These are phyloP conservation scores for Caradrina kadenii DNA, from an alignment of 2,888 invertebrate species.

Conservation along the genomic window DNA sequence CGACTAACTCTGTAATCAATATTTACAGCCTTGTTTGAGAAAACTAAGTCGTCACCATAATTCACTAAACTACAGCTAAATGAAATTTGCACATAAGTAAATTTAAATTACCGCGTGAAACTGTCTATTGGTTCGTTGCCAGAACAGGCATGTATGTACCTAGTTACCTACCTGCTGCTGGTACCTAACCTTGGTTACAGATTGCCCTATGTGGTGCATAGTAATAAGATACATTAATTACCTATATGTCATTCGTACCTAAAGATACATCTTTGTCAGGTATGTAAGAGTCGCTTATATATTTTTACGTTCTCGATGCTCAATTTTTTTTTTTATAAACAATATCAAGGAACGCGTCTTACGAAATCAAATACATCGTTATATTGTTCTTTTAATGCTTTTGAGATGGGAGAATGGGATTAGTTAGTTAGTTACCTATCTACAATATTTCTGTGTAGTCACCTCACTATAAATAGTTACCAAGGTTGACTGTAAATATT, in stretches of 20 bases:
- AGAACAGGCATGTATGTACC: slow-evolving; percentile 21
- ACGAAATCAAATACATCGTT: slow-evolving; percentile 9
- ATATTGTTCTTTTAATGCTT: slow-evolving; percentile 5
- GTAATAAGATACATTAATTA: slow-evolving; percentile 35
- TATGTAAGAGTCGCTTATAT: background rate
- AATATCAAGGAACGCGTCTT: background rate
- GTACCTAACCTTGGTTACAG: slow-evolving; percentile 37
- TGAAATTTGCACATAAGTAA: slow-evolving; percentile 28
- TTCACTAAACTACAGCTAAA: slow-evolving; percentile 30
- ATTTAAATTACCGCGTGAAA: slow-evolving; percentile 31
- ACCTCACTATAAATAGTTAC: background rate
- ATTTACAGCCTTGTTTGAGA: background rate
- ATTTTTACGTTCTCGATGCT: slow-evolving; percentile 16
- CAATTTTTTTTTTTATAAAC: background rate
- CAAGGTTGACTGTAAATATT: background rate
- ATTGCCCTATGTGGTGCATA: slow-evolving; percentile 31
- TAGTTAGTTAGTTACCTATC: background rate
- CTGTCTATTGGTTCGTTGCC: slow-evolving; percentile 57
- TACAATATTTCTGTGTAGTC: slow-evolving; percentile 4
- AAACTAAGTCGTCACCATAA: slow-evolving; percentile 22
- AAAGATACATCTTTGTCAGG: background rate
- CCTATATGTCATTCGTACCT: background rate
- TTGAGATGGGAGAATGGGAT: slow-evolving; percentile 7
- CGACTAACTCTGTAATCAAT: slow-evolving; percentile 64
- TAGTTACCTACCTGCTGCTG: background rate